Evolutionary conservation across 2,888 invertebrate species (phyloP), one percentile per base, ranked within the genome.

Genomic region (Chaitophorus viminalis): DNA sequence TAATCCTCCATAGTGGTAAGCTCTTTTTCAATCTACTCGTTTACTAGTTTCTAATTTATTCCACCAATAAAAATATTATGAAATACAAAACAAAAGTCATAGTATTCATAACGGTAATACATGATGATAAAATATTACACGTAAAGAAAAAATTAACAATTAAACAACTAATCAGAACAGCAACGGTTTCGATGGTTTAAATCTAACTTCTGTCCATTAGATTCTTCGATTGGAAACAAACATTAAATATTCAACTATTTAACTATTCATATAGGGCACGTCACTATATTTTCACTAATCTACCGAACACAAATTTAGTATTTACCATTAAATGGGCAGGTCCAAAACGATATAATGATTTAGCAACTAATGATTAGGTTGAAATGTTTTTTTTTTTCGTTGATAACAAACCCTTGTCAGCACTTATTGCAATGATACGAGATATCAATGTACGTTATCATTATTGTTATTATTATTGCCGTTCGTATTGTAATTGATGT

Each of bases 1-100:
- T 31, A 3, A 29, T n/a, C 39, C 46, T 85, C 84, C 84, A 85
- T 85, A 21, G 33, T 29, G 14, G 5, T 14, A 25, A 29, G n/a
- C 21, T n/a, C n/a, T 36, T 36, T 39, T n/a, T 39, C 11, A 5
- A 52, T 3, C 9, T 18, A 11, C 33, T 33, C n/a, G 31, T 68
- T 81, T 70, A 46, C 39, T 39, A 29, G 36, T 18, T 29, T 39
- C 29, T 39, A 31, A 81, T 70, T 46, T 33, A 82, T 52, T 72
- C 17, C 11, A 29, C 33, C 17, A 18, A 17, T 36, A 65, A 79
- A n/a, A 39, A 21, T 17, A 14, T 14, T 70, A 17, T 9, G n/a
- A n/a, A 79, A 79, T 18, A 65, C 14, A 21, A 77, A 79, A 17
- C 9, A 21, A 11, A n/a, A 36, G 25, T 78, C 11, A 52, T 1